Percentiles rank a stretch among this genome's conserved stretches.
Conservation (phyloP, 2,797 vertebrate genomes). For the Poecilia picta region DNA sequence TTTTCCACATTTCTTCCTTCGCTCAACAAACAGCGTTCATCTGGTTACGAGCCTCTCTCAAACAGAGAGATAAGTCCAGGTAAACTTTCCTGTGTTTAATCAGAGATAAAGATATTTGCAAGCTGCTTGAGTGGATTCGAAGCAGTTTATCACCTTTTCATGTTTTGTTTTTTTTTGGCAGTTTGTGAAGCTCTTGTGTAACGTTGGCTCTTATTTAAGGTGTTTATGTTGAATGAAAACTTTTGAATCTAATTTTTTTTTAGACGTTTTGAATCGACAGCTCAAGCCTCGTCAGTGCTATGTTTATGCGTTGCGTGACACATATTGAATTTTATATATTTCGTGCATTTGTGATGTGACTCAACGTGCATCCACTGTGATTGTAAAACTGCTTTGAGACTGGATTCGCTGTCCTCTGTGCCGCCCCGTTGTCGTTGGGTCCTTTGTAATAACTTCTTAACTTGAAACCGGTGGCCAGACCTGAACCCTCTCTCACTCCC, state of each 20-base stretch:
- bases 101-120: background rate
- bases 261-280: background rate
- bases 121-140: background rate
- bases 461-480: slow-evolving; percentile 30
- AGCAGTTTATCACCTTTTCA: background rate
- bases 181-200: background rate
- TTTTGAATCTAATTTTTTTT: background rate
- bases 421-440: slow-evolving; percentile 14
- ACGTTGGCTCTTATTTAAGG: background rate
- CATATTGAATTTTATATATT: background rate
- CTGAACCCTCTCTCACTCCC: slow-evolving; percentile 48
- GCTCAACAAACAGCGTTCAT: background rate
- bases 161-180: no score
- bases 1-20: background rate
- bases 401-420: slow-evolving; percentile 16
- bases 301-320: background rate
- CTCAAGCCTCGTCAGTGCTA: background rate
- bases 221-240: background rate
- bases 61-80: background rate
- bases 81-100: background rate
- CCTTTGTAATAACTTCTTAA: slow-evolving; percentile 20
- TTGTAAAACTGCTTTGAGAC: background rate
- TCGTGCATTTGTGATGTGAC: background rate
- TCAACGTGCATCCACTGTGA: background rate
- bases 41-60: background rate